Base-by-base conservation (phyloP, 2,797 vertebrate genomes). In the Oceanodroma leucorhoa region DNA sequence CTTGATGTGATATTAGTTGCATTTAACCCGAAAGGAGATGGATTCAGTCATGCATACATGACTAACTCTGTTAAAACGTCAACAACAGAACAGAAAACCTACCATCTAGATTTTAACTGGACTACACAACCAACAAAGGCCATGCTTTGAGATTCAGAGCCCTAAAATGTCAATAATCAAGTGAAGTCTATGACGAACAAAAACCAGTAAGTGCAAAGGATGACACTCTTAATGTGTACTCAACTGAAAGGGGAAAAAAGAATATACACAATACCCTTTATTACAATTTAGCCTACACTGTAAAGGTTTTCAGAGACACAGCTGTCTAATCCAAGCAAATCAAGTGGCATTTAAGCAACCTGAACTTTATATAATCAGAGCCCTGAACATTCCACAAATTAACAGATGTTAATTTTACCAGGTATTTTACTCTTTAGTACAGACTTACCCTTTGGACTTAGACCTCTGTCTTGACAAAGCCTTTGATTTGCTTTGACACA, bases 21-120 rank as follows among this genome's bases (percentile, higher is more conserved):
- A 76, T 85, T 94, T 80, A 92, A 91, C 45, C 65, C 85, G 82
- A 92, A 90, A 94, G 60, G 87, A 95, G 78, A 94, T 89, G 46
- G 26, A 48, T 80, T 94, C 71, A 90, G 43, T 82, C 79, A 77
- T 78, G 83, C 62, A 83, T 53, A 92, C 40, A 73, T 88, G 83
- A 93, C 83, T 95, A 94, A 94, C 43, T 92, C 60, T 79, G 71
- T 95, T 93, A 86, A 72, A 58, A n/a, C 29, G 58, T 84, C 84
- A 91, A 76, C 70, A 70, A 65, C 61, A 88, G 84, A 90, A 53
- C 13, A 85, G 64, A 90, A 96, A 96, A 88, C 34, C 32, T 69
- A 80, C 72, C 45, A 84, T 70, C 65, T 70, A 83, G n/a, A 58
- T 90, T 51, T 89, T 86, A 93, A 93, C 72, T 75, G 58, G 57